These are phyloP conservation scores for Delichon dasypus DNA, from an alignment of 2,797 vertebrate genomes.

Conservation along the genomic window DNA sequence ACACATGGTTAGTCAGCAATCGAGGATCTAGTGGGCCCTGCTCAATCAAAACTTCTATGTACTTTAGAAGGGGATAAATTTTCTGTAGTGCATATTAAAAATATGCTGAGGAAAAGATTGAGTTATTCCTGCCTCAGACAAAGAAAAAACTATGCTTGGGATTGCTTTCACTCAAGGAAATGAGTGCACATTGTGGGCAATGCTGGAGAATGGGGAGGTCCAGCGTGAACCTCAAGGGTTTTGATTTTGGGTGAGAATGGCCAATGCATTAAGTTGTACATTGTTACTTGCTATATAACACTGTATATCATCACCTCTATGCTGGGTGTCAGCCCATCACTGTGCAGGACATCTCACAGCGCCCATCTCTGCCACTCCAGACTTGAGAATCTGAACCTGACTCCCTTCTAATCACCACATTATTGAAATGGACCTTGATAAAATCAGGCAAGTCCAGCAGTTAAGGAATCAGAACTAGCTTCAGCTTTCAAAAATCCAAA, in stretches of 20 bases:
- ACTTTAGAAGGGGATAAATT: background rate
- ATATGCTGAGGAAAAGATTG: background rate
- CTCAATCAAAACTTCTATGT: background rate
- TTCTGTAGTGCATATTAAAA: background rate
- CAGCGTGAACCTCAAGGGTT: background rate
- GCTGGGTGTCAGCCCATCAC: background rate
- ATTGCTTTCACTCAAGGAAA: background rate
- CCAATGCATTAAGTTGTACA: background rate
- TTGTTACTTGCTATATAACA: no score
- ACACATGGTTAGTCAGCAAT: background rate
- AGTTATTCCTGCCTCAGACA: background rate
- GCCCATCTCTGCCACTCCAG: fast-evolving
- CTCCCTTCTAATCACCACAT: background rate
- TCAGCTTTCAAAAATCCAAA: background rate
- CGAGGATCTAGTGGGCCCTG: background rate
- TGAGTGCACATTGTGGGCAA: background rate
- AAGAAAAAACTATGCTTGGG: background rate
- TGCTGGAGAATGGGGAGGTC: background rate
- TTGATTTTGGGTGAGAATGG: background rate
- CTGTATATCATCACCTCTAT: background rate
- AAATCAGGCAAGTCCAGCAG: background rate
- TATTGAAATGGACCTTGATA: background rate
- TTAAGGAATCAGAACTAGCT: background rate
- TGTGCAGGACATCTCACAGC: fast-evolving
- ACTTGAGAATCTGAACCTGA: background rate